Conservation (phyloP, 2,113 vertebrate species). For the Ornithorhynchus anatinus region DNA sequence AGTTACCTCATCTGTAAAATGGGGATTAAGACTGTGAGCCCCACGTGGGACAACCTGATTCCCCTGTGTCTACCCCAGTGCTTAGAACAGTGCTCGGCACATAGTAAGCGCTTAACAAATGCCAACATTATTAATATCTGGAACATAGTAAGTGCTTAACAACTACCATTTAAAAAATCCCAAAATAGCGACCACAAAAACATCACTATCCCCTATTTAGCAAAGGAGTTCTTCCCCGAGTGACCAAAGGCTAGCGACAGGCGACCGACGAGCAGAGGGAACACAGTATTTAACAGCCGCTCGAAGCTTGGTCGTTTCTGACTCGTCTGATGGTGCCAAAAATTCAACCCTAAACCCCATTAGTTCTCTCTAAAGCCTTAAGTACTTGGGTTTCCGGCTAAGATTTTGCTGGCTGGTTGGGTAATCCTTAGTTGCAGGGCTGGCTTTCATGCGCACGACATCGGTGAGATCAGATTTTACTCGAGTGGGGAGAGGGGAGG, state of each 20-base stretch:
- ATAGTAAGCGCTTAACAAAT: too few relatives aligned
- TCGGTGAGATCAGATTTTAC: neutral
- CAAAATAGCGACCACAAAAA: too few relatives aligned
- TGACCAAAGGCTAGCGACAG: neutral
- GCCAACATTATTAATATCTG: too few relatives aligned
- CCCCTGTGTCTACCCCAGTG: too few relatives aligned
- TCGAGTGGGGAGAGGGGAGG: neutral
- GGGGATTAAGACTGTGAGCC: too few relatives aligned
- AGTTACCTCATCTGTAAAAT: too few relatives aligned
- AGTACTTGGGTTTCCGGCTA: slow-evolving; percentile 22
- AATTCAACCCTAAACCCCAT: slow-evolving; percentile 19
- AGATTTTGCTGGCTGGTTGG: slow-evolving; percentile 8
- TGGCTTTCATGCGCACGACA: slow-evolving; percentile 20
- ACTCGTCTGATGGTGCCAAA: slow-evolving; percentile 27
- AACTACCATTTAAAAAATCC: too few relatives aligned
- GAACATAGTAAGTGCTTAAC: too few relatives aligned
- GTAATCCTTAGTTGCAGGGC: slow-evolving; percentile 19
- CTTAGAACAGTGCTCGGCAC: too few relatives aligned
- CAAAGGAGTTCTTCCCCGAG: slow-evolving; percentile 13
- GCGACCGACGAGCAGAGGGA: neutral
- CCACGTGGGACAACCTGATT: too few relatives aligned
- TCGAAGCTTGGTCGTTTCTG: neutral
- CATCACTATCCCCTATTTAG: neutral
- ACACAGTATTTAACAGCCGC: neutral
- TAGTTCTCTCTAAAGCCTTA: slow-evolving; percentile 12